These are phyloP conservation scores for Varanus komodoensis DNA, from an alignment of 2,113 vertebrate species.

Conservation along the genomic window DNA sequence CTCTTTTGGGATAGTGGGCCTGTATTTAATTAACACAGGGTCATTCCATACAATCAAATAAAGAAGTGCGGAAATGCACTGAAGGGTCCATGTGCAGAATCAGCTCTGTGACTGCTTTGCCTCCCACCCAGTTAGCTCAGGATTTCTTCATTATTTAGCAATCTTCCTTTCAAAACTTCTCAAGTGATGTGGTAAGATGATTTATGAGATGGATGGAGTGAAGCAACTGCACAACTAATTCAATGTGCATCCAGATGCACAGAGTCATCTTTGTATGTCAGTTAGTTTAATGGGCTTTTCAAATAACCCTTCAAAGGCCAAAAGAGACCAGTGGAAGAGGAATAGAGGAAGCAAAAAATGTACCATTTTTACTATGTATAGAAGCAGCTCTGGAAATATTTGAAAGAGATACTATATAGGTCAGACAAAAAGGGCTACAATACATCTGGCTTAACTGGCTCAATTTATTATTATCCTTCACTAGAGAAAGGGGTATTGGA, in stretches of 20 bases:
- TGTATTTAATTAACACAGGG: background rate
- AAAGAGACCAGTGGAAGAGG: background rate
- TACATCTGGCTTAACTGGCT: background rate
- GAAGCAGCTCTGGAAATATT: background rate
- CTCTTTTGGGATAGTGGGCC: slow-evolving; percentile 11
- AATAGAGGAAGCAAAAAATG: background rate
- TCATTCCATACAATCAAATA: slow-evolving; percentile 38
- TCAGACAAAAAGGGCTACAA: background rate
- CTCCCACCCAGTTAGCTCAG: background rate
- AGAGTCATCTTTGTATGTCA: background rate
- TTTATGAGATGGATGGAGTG: background rate
- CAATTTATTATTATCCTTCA: background rate
- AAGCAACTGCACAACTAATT: background rate
- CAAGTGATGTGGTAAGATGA: background rate
- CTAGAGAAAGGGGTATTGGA: background rate
- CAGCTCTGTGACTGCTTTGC: background rate
- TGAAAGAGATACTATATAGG: background rate
- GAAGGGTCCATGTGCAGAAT: background rate
- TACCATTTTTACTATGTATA: rapidly evolving
- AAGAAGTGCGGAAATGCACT: background rate
- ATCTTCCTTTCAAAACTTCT: background rate
- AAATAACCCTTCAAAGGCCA: background rate
- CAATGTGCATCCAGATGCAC: background rate
- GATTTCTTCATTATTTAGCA: background rate
- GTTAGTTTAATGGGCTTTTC: background rate